Percentiles rank a stretch among this genome's conserved stretches.
Evolutionary conservation across 2,113 vertebrate species (phyloP).

Genomic region (Crocuta crocuta): DNA sequence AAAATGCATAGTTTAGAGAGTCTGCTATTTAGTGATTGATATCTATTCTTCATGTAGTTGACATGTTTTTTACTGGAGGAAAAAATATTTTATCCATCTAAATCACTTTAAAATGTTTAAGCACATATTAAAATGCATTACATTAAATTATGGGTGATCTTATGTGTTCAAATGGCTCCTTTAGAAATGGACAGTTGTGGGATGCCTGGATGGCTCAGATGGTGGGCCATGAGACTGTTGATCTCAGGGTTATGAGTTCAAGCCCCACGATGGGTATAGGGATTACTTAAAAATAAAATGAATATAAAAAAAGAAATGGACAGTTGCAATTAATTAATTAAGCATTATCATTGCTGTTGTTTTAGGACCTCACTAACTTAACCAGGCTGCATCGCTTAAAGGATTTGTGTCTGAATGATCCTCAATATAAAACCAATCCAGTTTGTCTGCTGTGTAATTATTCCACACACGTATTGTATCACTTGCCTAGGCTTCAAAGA

Average conservation of each 20-base stretch:
- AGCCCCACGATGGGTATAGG: too few species aligned
- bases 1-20: neutral
- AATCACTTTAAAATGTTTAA: neutral
- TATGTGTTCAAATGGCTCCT: neutral
- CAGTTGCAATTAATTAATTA: constrained; percentile 5
- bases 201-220: too few species aligned
- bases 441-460: constrained; percentile 94
- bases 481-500: constrained; percentile 90
- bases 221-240: too few species aligned
- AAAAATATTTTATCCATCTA: neutral
- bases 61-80: neutral
- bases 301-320: neutral
- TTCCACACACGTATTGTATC: constrained; percentile 92
- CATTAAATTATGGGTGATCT: neutral
- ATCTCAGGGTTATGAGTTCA: too few species aligned
- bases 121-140: neutral
- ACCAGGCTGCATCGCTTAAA: constrained; percentile 86
- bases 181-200: neutral
- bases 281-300: too few species aligned
- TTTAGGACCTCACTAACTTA: constrained; percentile 92
- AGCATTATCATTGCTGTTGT: constrained; percentile 21
- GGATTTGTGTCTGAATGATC: constrained; percentile 91
- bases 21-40: neutral
- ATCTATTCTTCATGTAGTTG: neutral
- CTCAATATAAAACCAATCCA: constrained; percentile 90